A percentile compares a stretch with the other conserved stretches of the same genome.
phyloP scores from a whole-genome alignment of 1,140 invertebrate species.

The Leptopilina clavipes region DNA sequence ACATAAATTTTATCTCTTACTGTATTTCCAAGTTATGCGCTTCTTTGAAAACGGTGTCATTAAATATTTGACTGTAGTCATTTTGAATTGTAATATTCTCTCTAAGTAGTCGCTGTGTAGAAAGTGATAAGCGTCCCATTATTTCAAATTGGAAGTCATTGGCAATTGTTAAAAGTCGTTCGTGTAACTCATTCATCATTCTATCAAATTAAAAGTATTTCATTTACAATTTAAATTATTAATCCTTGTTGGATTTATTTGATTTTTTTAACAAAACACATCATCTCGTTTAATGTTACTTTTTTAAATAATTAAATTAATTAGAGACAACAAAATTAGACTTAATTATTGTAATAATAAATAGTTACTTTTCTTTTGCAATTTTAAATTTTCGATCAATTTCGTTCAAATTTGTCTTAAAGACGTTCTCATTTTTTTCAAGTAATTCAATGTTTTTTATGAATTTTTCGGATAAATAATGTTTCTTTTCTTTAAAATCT shows the following conservation, averaged over 20 bases:
- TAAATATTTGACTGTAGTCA: constrained; percentile 45
- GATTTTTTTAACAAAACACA: too few relatives aligned
- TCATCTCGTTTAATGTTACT: background rate
- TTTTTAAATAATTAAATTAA: constrained; percentile 16
- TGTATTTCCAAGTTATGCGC: background rate
- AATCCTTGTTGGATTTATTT: too few relatives aligned
- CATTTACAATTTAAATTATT: background rate
- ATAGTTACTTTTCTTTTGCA: constrained; percentile 61
- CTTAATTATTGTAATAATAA: too few relatives aligned
- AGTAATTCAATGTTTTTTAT: constrained; percentile 44
- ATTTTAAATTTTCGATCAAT: constrained; percentile 56
- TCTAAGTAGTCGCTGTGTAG: constrained; percentile 57
- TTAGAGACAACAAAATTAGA: background rate
- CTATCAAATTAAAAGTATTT: constrained; percentile 48
- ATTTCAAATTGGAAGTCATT: constrained; percentile 58
- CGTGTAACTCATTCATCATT: constrained; percentile 62
- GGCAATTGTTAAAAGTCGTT: constrained; percentile 54
- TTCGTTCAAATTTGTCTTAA: constrained; percentile 45
- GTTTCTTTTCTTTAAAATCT: constrained; percentile 59
- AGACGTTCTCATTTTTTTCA: constrained; percentile 49
- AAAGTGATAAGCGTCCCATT: constrained; percentile 43
- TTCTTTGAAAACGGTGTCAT: background rate
- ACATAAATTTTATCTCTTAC: constrained; percentile 7
- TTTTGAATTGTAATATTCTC: constrained; percentile 65
- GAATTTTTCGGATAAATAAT: constrained; percentile 52